Base-by-base conservation (phyloP, 2,888 invertebrate species). In the Notocelia uddmanniana region DNA sequence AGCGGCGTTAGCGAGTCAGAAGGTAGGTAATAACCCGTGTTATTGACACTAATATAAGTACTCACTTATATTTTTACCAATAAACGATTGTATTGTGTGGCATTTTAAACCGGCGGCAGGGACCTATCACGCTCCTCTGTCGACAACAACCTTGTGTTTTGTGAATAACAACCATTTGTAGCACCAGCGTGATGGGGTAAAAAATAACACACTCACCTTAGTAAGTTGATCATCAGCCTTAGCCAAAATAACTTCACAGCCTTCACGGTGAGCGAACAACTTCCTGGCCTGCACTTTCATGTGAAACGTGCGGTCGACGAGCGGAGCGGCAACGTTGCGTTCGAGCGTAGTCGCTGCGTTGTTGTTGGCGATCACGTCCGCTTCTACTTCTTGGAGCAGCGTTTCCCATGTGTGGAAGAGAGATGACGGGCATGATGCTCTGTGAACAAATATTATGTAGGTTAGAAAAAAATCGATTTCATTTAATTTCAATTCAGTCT, bases 321-420 rank as follows among this genome's bases (percentile, higher is more conserved):
- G 95, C 55, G 97, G 97, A 50, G 97, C 95, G 34, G 98, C 96
- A 73, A 98, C 96, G 86, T 96, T 95, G 67, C 97, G 94, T 72
- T 96, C 96, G 73, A 98, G 94, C 34, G 97, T 96, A 41, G 96
- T 95, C 10, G 98, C 97, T 75, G 98, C 96, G 85, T 98, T 98
- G 83, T 96, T 96, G 89, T 97, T 96, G 58, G 97, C 96, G 85
- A 97, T 95, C 21, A 98, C 97, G 86, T 98, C 98, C 50, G 97
- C 96, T 91, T 98, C 98, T 74, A 98, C 97, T 89, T 98, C 98
- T 86, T 98, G 97, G 73, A 98, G 95, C 74, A 98, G 94, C 75
- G 96, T 96, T 91, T 98, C 98, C 98, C 98, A 98, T 74, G 97
- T 96, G 87, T 98, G 97, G 89, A 98, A 98, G 83, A 98, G 95